Evolutionary conservation across 2,113 vertebrate genomes (phyloP).

Genomic region (Grammomys dolichurus): DNA sequence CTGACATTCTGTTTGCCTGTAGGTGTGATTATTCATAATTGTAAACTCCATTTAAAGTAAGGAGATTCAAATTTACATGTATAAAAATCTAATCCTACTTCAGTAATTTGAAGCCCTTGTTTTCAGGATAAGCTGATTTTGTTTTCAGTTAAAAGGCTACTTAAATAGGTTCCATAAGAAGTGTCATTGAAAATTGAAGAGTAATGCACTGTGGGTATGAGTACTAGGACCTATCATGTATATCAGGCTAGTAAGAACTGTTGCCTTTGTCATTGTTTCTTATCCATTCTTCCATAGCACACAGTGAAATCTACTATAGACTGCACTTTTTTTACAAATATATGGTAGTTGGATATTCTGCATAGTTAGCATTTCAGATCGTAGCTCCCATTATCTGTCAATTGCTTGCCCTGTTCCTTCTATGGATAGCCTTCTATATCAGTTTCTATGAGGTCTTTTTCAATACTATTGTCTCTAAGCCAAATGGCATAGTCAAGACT

Average conservation of each 20-base stretch:
- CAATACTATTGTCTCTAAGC: not conserved
- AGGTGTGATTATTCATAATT: slow-evolving; percentile 15
- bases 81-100: not conserved
- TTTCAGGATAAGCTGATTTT: not conserved
- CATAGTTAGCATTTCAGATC: not conserved
- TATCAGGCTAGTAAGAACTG: not conserved
- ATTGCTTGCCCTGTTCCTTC: not conserved
- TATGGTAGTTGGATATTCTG: not conserved
- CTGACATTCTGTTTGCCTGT: slow-evolving; percentile 38
- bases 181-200: not conserved
- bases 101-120: not conserved
- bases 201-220: not conserved
- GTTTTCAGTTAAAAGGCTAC: not conserved
- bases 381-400: not conserved
- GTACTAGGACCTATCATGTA: not conserved
- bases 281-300: not conserved
- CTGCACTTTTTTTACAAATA: not conserved
- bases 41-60: slow-evolving; percentile 23
- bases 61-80: slow-evolving; percentile 26
- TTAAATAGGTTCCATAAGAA: not conserved
- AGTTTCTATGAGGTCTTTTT: not conserved
- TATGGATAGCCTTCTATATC: not conserved
- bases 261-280: not conserved
- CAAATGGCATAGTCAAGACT: not conserved
- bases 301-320: not conserved